phyloP scores from a whole-genome alignment of 2,113 vertebrate genomes.

The Montifringilla adamsi region DNA sequence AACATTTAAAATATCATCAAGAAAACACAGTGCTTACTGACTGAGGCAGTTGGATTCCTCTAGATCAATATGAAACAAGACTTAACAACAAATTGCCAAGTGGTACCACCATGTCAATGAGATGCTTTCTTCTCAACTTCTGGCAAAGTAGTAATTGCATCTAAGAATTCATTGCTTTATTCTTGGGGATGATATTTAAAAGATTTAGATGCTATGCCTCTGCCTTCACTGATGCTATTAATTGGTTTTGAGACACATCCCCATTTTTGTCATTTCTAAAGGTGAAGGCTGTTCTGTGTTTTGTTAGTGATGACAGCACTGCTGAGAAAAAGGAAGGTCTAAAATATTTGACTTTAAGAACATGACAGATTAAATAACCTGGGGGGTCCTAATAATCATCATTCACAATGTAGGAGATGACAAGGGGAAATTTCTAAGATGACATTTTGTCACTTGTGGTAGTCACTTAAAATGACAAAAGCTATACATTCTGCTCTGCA shows the following conservation, averaged over 20 bases:
- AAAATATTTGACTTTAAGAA: slow-evolving; percentile 63
- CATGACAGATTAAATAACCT: slow-evolving; percentile 64
- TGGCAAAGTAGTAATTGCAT: slow-evolving; percentile 23
- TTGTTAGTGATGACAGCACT: slow-evolving; percentile 62
- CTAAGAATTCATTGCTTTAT: slow-evolving; percentile 52
- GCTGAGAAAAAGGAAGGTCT: slow-evolving; percentile 44
- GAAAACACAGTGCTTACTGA: slow-evolving; percentile 23
- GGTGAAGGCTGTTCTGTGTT: slow-evolving; percentile 65
- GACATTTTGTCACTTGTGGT: slow-evolving; percentile 23
- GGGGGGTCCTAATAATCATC: slow-evolving; percentile 49
- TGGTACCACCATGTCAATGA: neutral
- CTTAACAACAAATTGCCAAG: slow-evolving; percentile 3
- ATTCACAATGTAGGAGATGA: slow-evolving; percentile 54
- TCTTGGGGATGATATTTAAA: slow-evolving; percentile 50
- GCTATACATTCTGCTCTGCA: slow-evolving; percentile 46
- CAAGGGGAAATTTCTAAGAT: slow-evolving; percentile 58
- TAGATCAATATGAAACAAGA: slow-evolving; percentile 16
- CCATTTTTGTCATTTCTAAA: slow-evolving; percentile 69
- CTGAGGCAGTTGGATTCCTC: neutral
- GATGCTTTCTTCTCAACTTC: slow-evolving; percentile 42
- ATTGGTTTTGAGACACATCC: slow-evolving; percentile 72
- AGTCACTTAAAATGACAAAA: slow-evolving; percentile 68
- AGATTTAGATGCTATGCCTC: slow-evolving; percentile 63
- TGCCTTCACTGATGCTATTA: slow-evolving; percentile 65
- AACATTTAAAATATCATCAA: slow-evolving; percentile 36